Evolutionary conservation across 2,797 vertebrate genomes (phyloP), one percentile per base, ranked within the genome.

Genomic region (Enteromius mattozi): DNA sequence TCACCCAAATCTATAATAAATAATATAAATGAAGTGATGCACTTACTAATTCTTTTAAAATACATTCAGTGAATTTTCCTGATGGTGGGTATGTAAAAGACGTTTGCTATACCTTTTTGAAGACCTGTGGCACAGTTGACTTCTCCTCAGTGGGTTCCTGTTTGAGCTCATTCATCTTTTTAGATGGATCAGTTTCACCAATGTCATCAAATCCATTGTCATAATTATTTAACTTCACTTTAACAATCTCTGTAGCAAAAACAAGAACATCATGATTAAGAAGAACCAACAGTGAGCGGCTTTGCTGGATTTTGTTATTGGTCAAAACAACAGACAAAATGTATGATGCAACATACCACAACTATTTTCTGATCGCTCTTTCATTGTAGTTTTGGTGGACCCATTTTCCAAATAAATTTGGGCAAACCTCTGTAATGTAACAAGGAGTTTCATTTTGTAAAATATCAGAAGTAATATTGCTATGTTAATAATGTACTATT

Each of bases 1-100:
- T 88, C 63, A 90, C 70, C 96, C 96, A 96, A 87, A 97, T 95
- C 96, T 97, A 90, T 63, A 83, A 63, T 56, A 45, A 81, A 33
- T 12, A 77, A 45, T 37, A 66, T 47, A 21, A 74, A 45, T 54
- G 8, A 35, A 59, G 6, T 0, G 35, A 54, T n/a, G 10, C 6
- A 54, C 19, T 54, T 72, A 49, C 19, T 33, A 51, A 56, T 40
- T n/a, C 33, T 17, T 61, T 77, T 61, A 27, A 61, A 77, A 76
- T 27, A 12, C 4, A 21, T 37, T 37, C 19, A 75, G 56, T 30
- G 1, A 6, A 61, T 61, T 63, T 45, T 27, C n/a, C 21, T 37
- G 21, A 12, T 51, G 49, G 12, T 37, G 30, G 6, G 6, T 8
- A 40, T 19, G 59, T 69, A 4, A 45, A 24, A 45, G 16, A 17